phyloP scores from a whole-genome alignment of 2,888 invertebrate genomes.

The Margaritifera margaritifera region DNA sequence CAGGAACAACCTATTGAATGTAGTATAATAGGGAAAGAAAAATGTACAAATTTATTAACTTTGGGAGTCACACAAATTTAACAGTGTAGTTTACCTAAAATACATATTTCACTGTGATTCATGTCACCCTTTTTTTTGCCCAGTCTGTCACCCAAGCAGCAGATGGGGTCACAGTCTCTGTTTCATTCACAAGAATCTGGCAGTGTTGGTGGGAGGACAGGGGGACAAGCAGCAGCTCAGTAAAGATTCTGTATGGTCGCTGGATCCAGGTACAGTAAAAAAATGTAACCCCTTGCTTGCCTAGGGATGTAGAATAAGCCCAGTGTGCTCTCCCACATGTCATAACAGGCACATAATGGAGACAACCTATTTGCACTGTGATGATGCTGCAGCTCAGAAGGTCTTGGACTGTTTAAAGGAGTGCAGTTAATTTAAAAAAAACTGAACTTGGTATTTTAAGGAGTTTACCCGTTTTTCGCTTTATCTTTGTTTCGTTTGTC shows the following conservation, averaged over 20 bases:
- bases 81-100: not conserved
- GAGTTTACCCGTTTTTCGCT: too few relatives aligned
- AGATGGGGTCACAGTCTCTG: conserved; percentile 70
- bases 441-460: too few relatives aligned
- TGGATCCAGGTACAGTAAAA: conserved; percentile 47
- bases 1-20: not conserved
- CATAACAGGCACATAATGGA: too few relatives aligned
- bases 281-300: not conserved
- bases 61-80: not conserved
- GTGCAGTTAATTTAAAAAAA: too few relatives aligned
- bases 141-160: conserved; percentile 57
- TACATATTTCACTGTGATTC: not conserved
- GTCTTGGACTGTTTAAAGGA: too few relatives aligned
- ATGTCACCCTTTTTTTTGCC: not conserved
- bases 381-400: not conserved
- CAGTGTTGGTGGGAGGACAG: conserved; percentile 68
- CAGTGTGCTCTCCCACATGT: too few relatives aligned
- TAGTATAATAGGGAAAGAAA: not conserved
- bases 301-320: too few relatives aligned
- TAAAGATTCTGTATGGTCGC: conserved; percentile 66
- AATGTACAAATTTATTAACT: not conserved
- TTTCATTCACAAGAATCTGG: conserved; percentile 56
- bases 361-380: not conserved
- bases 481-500: too few relatives aligned
- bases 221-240: conserved; percentile 65